Evolutionary conservation across 2,888 invertebrate genomes (phyloP), one percentile per base, ranked within the genome.

Genomic region (Thumatha senex): DNA sequence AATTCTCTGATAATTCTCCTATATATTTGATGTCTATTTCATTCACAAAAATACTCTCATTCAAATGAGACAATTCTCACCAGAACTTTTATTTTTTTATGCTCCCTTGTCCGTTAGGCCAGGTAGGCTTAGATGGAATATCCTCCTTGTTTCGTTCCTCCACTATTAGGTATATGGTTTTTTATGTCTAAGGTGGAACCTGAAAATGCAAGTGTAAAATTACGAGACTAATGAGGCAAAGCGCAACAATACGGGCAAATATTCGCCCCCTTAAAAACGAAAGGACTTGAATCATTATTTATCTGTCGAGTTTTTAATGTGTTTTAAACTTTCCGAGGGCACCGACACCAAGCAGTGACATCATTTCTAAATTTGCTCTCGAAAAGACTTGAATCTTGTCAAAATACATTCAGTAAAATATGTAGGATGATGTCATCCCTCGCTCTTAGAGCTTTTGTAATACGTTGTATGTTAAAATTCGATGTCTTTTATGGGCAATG

Each of bases 301-400:
- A 48, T 48, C 13, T 33, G 14, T 9, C 24, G 12, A 30, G 12
- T 11, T 39, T 43, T 48, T 48, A 40, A 41, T 13, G 10, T 13
- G 12, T 13, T 39, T 48, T 48, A 40, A 41, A 34, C 40, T 48
- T 15, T 12, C 11, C 36, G 42, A 48, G 48, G 48, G 33, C 43
- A 29, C 33, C 49, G 58, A 63, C 58, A 48, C 51, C 44, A 36
- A 18, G 24, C 29, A 8, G 46, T 65, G 67, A 67, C 51, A 67
- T 67, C 65, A 65, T 59, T 48, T 54, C 58, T 44, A 67, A 56
- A 61, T 36, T 29, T 13, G 41, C 33, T 49, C 43, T 41, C 35
- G 9, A 35, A 44, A 35, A 24, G 35, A 44, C 44, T 44, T 12
- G 44, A 44, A 35, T 15, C 15, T 31, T 42, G 39, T 45, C 49